Evolutionary conservation across 2,888 invertebrate genomes (phyloP).

Genomic region (Callyntrura guangdongensis): DNA sequence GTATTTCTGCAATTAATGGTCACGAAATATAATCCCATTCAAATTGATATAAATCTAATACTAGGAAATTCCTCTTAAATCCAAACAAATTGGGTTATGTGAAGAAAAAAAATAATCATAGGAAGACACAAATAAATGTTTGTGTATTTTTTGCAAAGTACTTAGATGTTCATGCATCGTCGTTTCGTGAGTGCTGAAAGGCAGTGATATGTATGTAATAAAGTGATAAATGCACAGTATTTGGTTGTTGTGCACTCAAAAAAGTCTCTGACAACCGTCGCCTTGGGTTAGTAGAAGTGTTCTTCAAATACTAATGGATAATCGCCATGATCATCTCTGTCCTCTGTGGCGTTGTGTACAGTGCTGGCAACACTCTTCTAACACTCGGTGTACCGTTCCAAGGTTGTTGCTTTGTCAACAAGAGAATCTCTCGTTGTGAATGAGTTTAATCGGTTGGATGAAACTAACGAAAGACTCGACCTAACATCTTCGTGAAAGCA

Average conservation of each 20-base stretch:
- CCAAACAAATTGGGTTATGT: too few species aligned
- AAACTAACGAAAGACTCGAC: slow-evolving; percentile 48
- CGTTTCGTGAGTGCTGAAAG: too few species aligned
- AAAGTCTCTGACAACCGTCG: background rate
- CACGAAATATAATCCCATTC: too few species aligned
- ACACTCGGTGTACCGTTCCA: too few species aligned
- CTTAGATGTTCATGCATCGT: too few species aligned
- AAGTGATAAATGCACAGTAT: background rate
- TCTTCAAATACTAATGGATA: slow-evolving; percentile 4
- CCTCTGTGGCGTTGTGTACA: background rate
- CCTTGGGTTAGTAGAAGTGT: background rate
- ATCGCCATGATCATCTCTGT: slow-evolving; percentile 5
- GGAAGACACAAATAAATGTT: background rate
- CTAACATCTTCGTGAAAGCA: slow-evolving; percentile 36
- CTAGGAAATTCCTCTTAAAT: too few species aligned
- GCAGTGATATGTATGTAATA: too few species aligned
- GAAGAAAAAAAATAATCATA: too few species aligned
- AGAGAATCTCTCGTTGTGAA: slow-evolving; percentile 29
- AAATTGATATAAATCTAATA: too few species aligned
- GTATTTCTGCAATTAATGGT: too few species aligned
- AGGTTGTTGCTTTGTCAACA: slow-evolving; percentile 38
- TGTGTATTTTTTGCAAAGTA: too few species aligned
- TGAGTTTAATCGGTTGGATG: slow-evolving; percentile 64
- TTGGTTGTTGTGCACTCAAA: background rate
- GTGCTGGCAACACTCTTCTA: too few species aligned